A percentile compares a stretch with the other conserved stretches of the same genome.
phyloP scores from a whole-genome alignment of 2,113 vertebrate genomes.

The Synodontis membranacea region DNA sequence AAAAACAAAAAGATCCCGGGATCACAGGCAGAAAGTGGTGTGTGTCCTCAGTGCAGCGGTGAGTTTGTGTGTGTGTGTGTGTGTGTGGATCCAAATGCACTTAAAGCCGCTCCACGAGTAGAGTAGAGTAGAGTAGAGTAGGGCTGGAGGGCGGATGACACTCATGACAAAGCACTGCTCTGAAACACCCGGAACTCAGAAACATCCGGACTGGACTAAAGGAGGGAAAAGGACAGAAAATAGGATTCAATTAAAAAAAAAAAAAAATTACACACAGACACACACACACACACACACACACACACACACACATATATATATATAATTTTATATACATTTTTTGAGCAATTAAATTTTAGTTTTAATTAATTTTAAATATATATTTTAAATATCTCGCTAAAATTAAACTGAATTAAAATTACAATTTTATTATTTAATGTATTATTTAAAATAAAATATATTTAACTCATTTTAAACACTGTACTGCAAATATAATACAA shows the following conservation, averaged over 20 bases:
- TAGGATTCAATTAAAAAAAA: no score
- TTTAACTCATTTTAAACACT: neutral
- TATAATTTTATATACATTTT: no score
- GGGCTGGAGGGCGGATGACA: conserved; percentile 7
- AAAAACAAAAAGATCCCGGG: neutral
- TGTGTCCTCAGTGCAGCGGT: neutral
- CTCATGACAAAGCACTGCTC: conserved; percentile 14
- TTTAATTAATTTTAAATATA: no score
- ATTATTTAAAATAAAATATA: no score
- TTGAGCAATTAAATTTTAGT: no score
- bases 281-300: no score
- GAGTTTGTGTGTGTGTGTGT: neutral
- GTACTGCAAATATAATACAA: neutral
- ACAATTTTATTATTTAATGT: no score
- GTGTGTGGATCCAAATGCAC: neutral
- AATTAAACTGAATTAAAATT: no score
- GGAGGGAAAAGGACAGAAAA: no score
- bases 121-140: neutral
- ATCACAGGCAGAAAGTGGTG: neutral
- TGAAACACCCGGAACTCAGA: neutral
- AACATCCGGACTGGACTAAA: conserved; percentile 17
- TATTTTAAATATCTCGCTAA: no score
- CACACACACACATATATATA: no score
- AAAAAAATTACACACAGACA: no score
- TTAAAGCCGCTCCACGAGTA: neutral